These are phyloP conservation scores for Mycetomoellerius zeteki DNA, from an alignment of 1,140 invertebrate genomes.

Conservation along the genomic window DNA sequence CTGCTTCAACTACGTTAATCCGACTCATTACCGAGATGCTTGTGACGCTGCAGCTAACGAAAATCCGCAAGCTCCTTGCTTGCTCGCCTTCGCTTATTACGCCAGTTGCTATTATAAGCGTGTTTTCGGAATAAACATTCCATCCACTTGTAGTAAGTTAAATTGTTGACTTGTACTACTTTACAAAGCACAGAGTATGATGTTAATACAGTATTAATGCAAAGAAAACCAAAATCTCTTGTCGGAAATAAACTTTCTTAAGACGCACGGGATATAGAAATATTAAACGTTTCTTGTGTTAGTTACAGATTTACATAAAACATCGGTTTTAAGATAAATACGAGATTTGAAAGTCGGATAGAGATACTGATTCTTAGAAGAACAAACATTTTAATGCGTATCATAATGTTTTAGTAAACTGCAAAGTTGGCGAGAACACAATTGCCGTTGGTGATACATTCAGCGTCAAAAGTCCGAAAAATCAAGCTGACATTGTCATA, in stretches of 20 bases:
- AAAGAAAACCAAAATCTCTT: background rate
- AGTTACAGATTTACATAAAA: conserved; percentile 26
- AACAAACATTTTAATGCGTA: background rate
- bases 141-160: conserved; percentile 87
- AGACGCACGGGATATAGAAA: background rate
- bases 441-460: conserved; percentile 88
- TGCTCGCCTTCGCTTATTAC: conserved; percentile 88
- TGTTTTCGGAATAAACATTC: conserved; percentile 87
- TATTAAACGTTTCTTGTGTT: conserved; percentile 4
- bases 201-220: conserved; percentile 19
- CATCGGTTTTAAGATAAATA: background rate
- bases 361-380: background rate
- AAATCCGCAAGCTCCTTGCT: conserved; percentile 87
- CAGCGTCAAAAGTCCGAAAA: conserved; percentile 90
- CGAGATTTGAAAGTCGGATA: background rate
- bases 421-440: conserved; percentile 87
- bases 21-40: conserved; percentile 87
- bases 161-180: conserved; percentile 54
- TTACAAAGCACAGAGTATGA: background rate
- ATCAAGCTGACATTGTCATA: conserved; percentile 91
- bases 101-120: conserved; percentile 87
- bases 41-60: conserved; percentile 88
- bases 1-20: conserved; percentile 85
- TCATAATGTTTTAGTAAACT: conserved; percentile 85
- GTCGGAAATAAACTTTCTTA: conserved; percentile 7